Evolutionary conservation across 2,113 vertebrate genomes (phyloP).

Genomic region (Taxidea taxus): DNA sequence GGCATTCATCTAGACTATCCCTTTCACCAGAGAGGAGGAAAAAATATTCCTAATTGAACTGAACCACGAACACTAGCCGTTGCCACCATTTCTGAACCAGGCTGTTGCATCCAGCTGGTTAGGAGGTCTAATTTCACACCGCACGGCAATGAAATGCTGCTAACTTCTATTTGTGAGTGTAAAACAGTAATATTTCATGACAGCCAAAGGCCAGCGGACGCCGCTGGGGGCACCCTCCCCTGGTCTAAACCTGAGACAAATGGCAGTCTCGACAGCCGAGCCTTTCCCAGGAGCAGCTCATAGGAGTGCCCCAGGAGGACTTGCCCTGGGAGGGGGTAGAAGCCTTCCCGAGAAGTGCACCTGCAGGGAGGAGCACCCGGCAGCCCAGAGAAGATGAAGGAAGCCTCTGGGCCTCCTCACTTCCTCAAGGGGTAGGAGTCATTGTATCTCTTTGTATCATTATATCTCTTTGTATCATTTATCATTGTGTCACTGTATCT

Average conservation of each 20-base stretch:
- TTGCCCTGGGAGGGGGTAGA: neutral
- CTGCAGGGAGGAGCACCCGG: neutral
- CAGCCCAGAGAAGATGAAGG: neutral
- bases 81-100: constrained; percentile 51
- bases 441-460: neutral
- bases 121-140: constrained; percentile 69
- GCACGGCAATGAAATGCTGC: constrained; percentile 54
- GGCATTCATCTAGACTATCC: constrained; percentile 45
- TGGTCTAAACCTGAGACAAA: constrained; percentile 6
- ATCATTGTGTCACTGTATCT: neutral
- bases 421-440: neutral
- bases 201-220: constrained; percentile 48
- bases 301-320: neutral
- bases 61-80: constrained; percentile 53
- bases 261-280: neutral
- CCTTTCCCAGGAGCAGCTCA: neutral
- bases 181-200: constrained; percentile 67
- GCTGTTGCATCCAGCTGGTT: constrained; percentile 65
- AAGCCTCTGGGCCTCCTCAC: neutral
- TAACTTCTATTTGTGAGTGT: constrained; percentile 71
- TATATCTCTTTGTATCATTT: neutral
- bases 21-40: constrained; percentile 53
- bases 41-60: constrained; percentile 56
- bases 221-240: neutral
- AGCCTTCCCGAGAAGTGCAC: neutral